Base-by-base conservation (phyloP, 2,113 vertebrate genomes). In the Xenopus laevis region DNA sequence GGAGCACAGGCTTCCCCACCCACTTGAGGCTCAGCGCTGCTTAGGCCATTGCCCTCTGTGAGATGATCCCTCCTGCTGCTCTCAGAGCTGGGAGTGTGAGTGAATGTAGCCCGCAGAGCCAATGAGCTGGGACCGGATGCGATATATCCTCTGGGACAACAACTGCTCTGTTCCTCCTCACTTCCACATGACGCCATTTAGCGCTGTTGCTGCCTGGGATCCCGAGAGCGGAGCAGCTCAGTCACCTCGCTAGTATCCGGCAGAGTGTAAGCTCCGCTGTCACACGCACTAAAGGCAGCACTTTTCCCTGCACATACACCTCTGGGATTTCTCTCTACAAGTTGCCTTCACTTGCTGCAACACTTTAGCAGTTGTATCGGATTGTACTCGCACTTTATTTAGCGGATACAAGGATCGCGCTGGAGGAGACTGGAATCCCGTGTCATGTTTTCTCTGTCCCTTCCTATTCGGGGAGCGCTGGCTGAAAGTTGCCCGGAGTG, bases 61-160 rank as follows among this genome's bases (percentile, higher is more conserved):
- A 27, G 23, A 87, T 80, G 23, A 87, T 80, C 84, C 85, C 86
- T 87, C 84, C 91, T 86, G 87, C 86, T 76, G 72, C 84, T 86
- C 73, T 17, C 79, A 78, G 88, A 79, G 88, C 87, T 84, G 91
- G 87, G 91, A 94, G 91, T 87, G 93, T 84, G 85, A 85, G 89
- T 90, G 89, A 91, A 89, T 91, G 89, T 89, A 85, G 86, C 88
- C 81, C 78, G 88, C 81, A 78, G 92, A 94, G 92, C 95, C 96
- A 95, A 96, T 96, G 91, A 94, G 89, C 85, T 87, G 85, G 88
- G 92, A 98, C 95, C 95, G 96, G 95, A 98, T 97, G 94, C 95
- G 92, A 93, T 95, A 96, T 96, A 98, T 98, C 96, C 96, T 97
- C 93, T 95, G 94, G 91, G 94, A 98, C 95, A 98, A 98, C 95